Conservation (phyloP, 2,888 invertebrate genomes). For the Blastobasis adustella region DNA sequence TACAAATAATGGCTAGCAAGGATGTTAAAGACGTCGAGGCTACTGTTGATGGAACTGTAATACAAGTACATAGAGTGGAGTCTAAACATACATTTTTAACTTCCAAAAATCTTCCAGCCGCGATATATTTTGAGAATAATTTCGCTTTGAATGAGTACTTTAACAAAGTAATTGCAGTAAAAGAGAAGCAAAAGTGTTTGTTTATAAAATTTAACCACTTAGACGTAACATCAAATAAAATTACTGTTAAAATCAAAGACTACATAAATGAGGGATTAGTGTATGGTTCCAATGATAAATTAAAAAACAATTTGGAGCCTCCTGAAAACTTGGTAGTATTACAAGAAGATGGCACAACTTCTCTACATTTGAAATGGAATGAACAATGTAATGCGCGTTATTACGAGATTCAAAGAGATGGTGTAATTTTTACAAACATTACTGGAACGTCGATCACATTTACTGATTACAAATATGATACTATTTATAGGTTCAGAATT, state of each 20-base stretch:
- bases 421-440: conserved; percentile 42
- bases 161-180: conserved; percentile 17
- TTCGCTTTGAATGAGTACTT: conserved; percentile 48
- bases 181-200: conserved; percentile 37
- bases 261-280: conserved; percentile 31
- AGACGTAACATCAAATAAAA: conserved; percentile 38
- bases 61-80: conserved; percentile 31
- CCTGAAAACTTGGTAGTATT: conserved; percentile 29
- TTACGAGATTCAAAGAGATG: conserved; percentile 58
- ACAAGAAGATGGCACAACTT: conserved; percentile 29
- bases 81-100: conserved; percentile 34
- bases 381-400: conserved; percentile 11
- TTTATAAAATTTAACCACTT: conserved; percentile 45
- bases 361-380: conserved; percentile 2
- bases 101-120: conserved; percentile 27
- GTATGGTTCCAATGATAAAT: conserved; percentile 26
- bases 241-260: conserved; percentile 44
- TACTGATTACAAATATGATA: conserved; percentile 30
- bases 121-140: conserved; percentile 39
- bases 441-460: conserved; percentile 31
- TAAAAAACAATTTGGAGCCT: conserved; percentile 20
- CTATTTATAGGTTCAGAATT: conserved; percentile 45
- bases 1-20: conserved; percentile 46
- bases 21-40: conserved; percentile 35
- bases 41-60: conserved; percentile 33